Evolutionary conservation across 2,113 vertebrate genomes (phyloP).

Genomic region (Serilophus lunatus): DNA sequence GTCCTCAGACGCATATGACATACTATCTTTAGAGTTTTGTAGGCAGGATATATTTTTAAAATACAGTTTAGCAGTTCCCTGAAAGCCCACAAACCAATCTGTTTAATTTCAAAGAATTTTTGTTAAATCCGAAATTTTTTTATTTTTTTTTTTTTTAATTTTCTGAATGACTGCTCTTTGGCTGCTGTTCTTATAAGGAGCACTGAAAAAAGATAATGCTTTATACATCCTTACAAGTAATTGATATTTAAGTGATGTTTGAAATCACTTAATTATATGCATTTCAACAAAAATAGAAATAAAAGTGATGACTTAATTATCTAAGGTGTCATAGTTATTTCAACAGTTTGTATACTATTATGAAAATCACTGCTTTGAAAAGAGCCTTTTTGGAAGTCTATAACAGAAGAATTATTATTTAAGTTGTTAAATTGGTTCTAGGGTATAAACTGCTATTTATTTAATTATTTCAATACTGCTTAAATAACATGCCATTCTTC

Average conservation of each 20-base stretch:
- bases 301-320: background rate
- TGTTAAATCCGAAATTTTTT: no score
- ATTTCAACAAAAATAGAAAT: background rate
- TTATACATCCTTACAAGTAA: background rate
- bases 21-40: background rate
- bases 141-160: background rate
- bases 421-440: background rate
- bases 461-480: background rate
- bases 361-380: background rate
- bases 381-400: background rate
- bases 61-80: background rate
- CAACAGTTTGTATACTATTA: background rate
- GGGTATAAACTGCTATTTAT: background rate
- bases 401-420: background rate
- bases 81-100: background rate
- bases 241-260: background rate
- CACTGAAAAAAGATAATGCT: background rate
- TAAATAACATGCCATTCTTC: background rate
- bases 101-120: background rate
- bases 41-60: background rate
- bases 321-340: background rate
- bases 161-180: background rate
- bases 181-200: background rate
- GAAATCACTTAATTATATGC: background rate
- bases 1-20: background rate